Conservation (phyloP, 1,140 invertebrate genomes). For the Teleopsis dalmanni region DNA sequence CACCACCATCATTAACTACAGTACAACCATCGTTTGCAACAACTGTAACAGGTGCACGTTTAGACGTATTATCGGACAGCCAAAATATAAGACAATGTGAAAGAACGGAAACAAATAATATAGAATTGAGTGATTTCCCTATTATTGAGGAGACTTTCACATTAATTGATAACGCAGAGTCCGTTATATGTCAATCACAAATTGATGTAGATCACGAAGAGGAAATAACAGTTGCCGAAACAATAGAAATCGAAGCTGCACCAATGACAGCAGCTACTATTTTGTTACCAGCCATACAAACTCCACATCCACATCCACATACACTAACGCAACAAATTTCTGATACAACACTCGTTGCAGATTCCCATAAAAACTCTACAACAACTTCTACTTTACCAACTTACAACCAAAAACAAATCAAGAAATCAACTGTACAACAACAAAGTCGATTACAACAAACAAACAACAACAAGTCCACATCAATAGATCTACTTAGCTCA, state of each 20-base stretch:
- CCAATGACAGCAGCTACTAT: conserved; percentile 13
- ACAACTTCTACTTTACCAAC: not conserved
- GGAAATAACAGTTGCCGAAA: conserved; percentile 22
- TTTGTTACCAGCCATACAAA: conserved; percentile 5
- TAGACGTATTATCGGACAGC: not conserved
- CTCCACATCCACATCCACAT: conserved; percentile 5
- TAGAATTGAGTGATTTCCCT: too few relatives aligned
- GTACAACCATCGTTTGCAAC: conserved; percentile 1
- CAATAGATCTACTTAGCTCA: conserved; percentile 36
- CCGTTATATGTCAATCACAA: conserved; percentile 17
- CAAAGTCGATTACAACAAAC: not conserved
- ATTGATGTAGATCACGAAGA: conserved; percentile 37
- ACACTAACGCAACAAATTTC: conserved; percentile 1
- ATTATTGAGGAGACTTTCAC: too few relatives aligned
- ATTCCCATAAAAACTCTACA: not conserved
- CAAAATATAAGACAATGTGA: too few relatives aligned
- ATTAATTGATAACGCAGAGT: too few relatives aligned
- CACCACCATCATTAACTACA: not conserved
- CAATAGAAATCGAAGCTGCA: conserved; percentile 1
- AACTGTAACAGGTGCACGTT: not conserved
- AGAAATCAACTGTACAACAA: conserved; percentile 2
- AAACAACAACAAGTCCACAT: conserved; percentile 13
- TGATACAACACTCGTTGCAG: not conserved
- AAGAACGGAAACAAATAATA: too few relatives aligned
- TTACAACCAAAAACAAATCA: not conserved